These are phyloP conservation scores for Haliclona indistincta DNA, from an alignment of 37 sponge, comb jelly and placozoan genomes.

Conservation along the genomic window DNA sequence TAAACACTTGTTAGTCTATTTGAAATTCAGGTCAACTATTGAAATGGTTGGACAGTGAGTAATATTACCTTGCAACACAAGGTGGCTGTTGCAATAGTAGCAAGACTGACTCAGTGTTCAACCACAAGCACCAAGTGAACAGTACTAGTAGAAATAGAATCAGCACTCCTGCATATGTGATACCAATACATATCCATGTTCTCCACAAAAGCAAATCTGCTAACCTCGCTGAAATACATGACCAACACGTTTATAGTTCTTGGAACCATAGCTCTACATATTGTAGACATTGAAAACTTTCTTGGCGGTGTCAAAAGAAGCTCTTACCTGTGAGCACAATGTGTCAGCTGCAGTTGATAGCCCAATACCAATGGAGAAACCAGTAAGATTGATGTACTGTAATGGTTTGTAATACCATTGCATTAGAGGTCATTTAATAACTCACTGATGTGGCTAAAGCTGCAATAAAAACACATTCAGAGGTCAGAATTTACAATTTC, in stretches of 20 bases:
- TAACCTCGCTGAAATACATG: slow-evolving; percentile 52
- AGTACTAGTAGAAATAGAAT: neutral
- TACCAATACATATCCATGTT: too few relatives aligned
- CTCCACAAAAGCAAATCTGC: too few relatives aligned
- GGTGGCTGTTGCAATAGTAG: slow-evolving; percentile 45
- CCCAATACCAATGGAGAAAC: slow-evolving; percentile 5
- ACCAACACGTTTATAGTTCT: slow-evolving; percentile 69
- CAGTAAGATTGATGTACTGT: slow-evolving; percentile 7
- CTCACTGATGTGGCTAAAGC: too few relatives aligned
- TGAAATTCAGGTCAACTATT: neutral
- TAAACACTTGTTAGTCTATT: slow-evolving; percentile 9
- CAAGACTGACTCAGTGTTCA: slow-evolving; percentile 54
- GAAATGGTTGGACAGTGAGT: too few relatives aligned
- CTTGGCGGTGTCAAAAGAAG: too few relatives aligned
- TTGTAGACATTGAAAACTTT: neutral
- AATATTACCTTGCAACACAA: slow-evolving; percentile 48
- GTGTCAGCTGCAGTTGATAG: slow-evolving; percentile 4
- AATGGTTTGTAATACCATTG: too few relatives aligned
- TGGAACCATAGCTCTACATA: slow-evolving; percentile 51
- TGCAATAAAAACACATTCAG: too few relatives aligned
- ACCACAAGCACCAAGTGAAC: neutral
- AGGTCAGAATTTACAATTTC: too few relatives aligned
- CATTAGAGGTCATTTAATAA: too few relatives aligned
- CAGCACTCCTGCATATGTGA: neutral
- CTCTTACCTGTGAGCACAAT: slow-evolving; percentile 5